Conservation (phyloP, 92 coral and sea anemone species). For the Porites lobata region DNA sequence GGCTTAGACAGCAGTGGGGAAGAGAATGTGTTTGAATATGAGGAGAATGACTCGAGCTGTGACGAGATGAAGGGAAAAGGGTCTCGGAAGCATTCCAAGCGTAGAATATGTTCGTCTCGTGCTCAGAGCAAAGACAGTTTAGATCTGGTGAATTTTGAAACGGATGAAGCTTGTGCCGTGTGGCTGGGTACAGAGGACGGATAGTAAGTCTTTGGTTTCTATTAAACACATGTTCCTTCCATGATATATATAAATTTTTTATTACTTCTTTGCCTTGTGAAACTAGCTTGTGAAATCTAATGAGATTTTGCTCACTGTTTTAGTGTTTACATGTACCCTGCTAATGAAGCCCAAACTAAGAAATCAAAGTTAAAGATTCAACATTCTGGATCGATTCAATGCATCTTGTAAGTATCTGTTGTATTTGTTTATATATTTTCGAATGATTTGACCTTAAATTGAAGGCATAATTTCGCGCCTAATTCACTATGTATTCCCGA, state of each 20-base stretch:
- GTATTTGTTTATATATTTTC: conserved; percentile 30
- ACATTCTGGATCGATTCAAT: conserved; percentile 89
- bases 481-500: no score
- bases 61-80: conserved; percentile 91
- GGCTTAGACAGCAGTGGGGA: conserved; percentile 90
- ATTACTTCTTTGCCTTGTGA: no score
- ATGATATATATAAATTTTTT: no score
- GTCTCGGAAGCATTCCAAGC: conserved; percentile 82
- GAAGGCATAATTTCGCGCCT: no score
- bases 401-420: conserved; percentile 85
- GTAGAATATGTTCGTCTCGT: conserved; percentile 64
- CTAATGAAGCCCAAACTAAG: conserved; percentile 82
- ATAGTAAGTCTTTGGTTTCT: conserved; percentile 69
- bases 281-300: no score
- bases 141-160: conserved; percentile 80
- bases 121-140: conserved; percentile 81
- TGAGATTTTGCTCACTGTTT: not conserved
- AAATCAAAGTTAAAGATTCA: conserved; percentile 90
- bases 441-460: not conserved
- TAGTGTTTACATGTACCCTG: conserved; percentile 94
- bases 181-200: conserved; percentile 99
- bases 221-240: no score
- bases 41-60: conserved; percentile 86
- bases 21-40: conserved; percentile 81
- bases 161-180: conserved; percentile 89